phyloP scores from a whole-genome alignment of 2,888 invertebrate genomes.

The Ophioninae sp. region DNA sequence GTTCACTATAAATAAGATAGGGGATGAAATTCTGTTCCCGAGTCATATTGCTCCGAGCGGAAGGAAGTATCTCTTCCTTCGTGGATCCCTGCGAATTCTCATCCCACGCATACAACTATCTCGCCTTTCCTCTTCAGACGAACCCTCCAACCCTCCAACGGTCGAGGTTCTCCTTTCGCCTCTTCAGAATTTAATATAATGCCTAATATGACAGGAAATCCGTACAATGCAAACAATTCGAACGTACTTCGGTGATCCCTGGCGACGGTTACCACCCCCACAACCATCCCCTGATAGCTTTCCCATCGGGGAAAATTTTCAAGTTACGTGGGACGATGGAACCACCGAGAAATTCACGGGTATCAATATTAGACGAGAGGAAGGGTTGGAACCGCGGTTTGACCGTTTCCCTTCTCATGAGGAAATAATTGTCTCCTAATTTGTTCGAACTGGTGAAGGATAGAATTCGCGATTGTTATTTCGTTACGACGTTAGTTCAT shows the following conservation, averaged over 20 bases:
- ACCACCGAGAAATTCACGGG: constrained; percentile 23
- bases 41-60: constrained; percentile 64
- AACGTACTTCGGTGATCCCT: constrained; percentile 62
- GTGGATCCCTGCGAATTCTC: constrained; percentile 52
- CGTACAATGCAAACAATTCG: constrained; percentile 76
- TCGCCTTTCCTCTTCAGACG: constrained; percentile 24
- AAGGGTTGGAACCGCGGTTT: background rate
- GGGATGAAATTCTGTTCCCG: constrained; percentile 51
- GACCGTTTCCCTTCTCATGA: background rate
- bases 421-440: background rate
- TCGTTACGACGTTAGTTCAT: background rate
- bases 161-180: constrained; percentile 60
- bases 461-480: background rate
- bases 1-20: constrained; percentile 24
- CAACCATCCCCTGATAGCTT: background rate
- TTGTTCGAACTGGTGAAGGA: background rate
- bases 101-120: constrained; percentile 44
- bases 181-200: constrained; percentile 77
- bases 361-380: constrained; percentile 19
- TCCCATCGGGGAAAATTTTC: constrained; percentile 30
- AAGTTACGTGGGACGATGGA: constrained; percentile 40
- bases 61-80: constrained; percentile 67
- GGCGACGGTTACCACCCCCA: constrained; percentile 9
- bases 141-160: background rate
- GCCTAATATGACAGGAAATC: constrained; percentile 76